Conservation (phyloP, 2,797 vertebrate species). For the Sphaeramia orbicularis region DNA sequence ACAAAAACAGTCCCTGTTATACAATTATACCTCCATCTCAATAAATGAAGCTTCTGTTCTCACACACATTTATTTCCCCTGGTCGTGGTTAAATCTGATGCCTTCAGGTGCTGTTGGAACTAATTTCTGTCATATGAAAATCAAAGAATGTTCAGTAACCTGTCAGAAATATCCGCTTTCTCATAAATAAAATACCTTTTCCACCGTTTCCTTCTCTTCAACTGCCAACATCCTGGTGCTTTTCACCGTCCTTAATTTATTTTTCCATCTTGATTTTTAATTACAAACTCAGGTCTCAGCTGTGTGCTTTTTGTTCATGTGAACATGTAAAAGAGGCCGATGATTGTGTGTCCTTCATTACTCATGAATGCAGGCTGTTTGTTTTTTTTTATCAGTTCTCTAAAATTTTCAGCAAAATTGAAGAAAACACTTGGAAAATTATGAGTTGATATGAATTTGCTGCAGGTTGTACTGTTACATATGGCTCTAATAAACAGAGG, state of each 20-base stretch:
- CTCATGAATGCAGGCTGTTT: background rate
- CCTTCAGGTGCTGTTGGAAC: conserved; percentile 10
- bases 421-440: too few relatives aligned
- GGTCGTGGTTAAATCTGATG: background rate
- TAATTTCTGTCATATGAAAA: too few relatives aligned
- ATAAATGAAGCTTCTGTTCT: conserved; percentile 1
- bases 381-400: conserved; percentile 14
- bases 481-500: too few relatives aligned
- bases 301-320: background rate
- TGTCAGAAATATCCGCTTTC: background rate
- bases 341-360: background rate
- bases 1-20: background rate
- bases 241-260: background rate
- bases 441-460: too few relatives aligned
- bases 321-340: background rate
- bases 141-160: background rate
- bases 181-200: too few relatives aligned
- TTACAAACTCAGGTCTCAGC: conserved; percentile 14
- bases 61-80: conserved; percentile 7
- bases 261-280: background rate
- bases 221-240: background rate
- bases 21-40: conserved; percentile 13
- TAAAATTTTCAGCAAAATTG: too few relatives aligned
- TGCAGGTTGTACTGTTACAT: too few relatives aligned
- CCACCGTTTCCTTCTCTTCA: background rate